phyloP scores from a whole-genome alignment of 1,140 invertebrate species.

The Contarinia nasturtii region DNA sequence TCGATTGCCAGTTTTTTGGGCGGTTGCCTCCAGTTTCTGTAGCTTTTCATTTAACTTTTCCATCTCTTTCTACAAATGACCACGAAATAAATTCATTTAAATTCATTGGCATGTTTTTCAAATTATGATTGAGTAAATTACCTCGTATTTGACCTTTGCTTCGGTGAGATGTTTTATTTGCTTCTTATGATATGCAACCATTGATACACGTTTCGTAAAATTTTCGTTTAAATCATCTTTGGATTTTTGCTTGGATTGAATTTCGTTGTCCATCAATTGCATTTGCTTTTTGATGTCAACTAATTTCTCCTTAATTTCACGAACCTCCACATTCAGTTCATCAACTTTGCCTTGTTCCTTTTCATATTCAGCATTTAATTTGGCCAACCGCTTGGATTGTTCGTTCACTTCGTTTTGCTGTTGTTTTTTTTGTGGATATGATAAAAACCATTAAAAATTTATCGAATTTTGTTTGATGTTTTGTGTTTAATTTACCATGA shows the following conservation, averaged over 20 bases:
- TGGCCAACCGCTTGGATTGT: constrained; percentile 9
- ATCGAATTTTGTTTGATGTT: constrained; percentile 7
- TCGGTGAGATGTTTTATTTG: too few species aligned
- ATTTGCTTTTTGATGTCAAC: neutral
- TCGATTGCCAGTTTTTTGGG: constrained; percentile 11
- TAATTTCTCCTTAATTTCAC: constrained; percentile 6
- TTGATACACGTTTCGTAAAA: too few species aligned
- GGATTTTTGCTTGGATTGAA: neutral
- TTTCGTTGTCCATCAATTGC: constrained; percentile 12
- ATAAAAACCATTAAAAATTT: constrained; percentile 19
- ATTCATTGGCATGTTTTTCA: too few species aligned
- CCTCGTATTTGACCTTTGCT: too few species aligned
- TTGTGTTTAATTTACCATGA: constrained; percentile 27
- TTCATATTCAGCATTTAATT: constrained; percentile 10
- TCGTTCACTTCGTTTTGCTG: constrained; percentile 16
- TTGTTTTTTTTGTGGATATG: constrained; percentile 19
- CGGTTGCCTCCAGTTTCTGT: constrained; percentile 4
- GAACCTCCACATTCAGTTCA: constrained; percentile 14
- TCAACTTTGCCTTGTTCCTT: constrained; percentile 19
- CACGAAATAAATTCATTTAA: neutral
- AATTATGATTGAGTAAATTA: too few species aligned
- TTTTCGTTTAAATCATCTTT: too few species aligned
- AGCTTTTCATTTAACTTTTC: constrained; percentile 3
- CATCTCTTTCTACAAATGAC: neutral
- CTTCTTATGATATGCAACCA: too few species aligned